Evolutionary conservation across 2,113 vertebrate species (phyloP), one percentile per base, ranked within the genome.

Genomic region (Bagarius yarrelli): DNA sequence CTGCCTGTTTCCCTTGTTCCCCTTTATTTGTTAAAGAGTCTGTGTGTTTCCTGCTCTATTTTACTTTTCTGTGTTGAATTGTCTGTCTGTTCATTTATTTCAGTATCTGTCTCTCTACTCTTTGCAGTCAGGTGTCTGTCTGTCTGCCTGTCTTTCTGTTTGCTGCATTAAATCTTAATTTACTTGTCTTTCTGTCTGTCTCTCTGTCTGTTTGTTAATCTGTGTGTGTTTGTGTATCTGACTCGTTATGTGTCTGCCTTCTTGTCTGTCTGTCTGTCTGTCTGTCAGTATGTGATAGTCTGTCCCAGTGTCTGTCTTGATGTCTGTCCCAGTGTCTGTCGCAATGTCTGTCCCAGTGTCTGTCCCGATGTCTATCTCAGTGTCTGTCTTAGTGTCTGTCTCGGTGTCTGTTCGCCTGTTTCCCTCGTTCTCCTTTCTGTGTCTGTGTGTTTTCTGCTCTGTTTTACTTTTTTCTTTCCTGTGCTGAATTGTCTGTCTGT

Each of bases 241-340:
- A 21, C 63, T 14, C 0, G 13, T 1, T n/a, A 23, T 40, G 8
- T 23, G 9, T 40, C 21, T 40, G 15, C 40, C 19, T n/a, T 11
- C 23, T 0, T 66, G 4, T 12, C 36, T 44, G 21, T 67, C 36
- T 44, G 4, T 40, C 36, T 36, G 8, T 19, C 32, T 14, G 36
- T 6, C 6, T 40, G 63, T 23, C 34, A n/a, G n/a, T n/a, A n/a
- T n/a, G 83, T 21, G 23, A 18, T 83, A n/a, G n/a, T 8, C 59
- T 61, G 14, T 25, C 18, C 2, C 5, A 3, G 6, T 32, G 27
- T 32, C 0, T 64, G 63, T 23, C 34, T 83, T 21, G 23, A 18
- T 83, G 85, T 81, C 86, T 79, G 47, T 76, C 74, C 78, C 82
- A 81, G 19, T 71, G 67, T 81, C 86, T 81, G 82, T 91, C 63